Conservation (phyloP, 2,888 invertebrate genomes). For the Drosophila atroscutellata region DNA sequence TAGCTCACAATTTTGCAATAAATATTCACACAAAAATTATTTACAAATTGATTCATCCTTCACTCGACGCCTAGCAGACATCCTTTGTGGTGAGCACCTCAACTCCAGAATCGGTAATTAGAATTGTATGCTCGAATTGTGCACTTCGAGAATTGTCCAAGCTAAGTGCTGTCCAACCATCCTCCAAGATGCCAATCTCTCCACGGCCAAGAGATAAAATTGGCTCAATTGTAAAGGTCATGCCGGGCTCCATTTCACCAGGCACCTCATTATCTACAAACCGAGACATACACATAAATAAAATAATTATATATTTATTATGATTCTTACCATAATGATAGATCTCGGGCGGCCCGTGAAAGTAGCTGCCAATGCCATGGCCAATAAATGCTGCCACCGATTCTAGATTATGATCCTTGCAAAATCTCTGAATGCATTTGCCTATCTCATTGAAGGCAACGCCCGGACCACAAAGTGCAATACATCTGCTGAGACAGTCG, state of each 20-base stretch:
- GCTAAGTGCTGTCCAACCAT: conserved; percentile 97
- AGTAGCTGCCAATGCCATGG: conserved; percentile 96
- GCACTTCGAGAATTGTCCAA: conserved; percentile 92
- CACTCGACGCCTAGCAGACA: conserved; percentile 13
- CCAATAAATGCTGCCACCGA: conserved; percentile 94
- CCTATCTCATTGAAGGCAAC: conserved; percentile 88
- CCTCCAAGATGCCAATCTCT: conserved; percentile 90
- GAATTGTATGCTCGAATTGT: conserved; percentile 96
- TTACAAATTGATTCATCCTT: conserved; percentile 4
- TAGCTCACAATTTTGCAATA: conserved; percentile 35
- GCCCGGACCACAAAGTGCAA: conserved; percentile 87
- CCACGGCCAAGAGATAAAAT: conserved; percentile 91
- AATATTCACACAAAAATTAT: conserved; percentile 38
- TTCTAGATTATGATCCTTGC: conserved; percentile 87
- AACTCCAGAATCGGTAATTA: conserved; percentile 91
- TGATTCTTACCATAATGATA: conserved; percentile 90
- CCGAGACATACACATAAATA: not conserved
- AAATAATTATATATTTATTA: not conserved
- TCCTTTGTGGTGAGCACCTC: conserved; percentile 92
- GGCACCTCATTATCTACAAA: conserved; percentile 87
- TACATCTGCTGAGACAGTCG: conserved; percentile 89
- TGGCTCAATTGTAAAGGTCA: conserved; percentile 98
- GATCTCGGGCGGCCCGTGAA: conserved; percentile 97
- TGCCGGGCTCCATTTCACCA: conserved; percentile 92
- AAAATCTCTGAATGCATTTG: conserved; percentile 88